Evolutionary conservation across 2,888 invertebrate species (phyloP).

Genomic region (Lithophane semibrunnea): DNA sequence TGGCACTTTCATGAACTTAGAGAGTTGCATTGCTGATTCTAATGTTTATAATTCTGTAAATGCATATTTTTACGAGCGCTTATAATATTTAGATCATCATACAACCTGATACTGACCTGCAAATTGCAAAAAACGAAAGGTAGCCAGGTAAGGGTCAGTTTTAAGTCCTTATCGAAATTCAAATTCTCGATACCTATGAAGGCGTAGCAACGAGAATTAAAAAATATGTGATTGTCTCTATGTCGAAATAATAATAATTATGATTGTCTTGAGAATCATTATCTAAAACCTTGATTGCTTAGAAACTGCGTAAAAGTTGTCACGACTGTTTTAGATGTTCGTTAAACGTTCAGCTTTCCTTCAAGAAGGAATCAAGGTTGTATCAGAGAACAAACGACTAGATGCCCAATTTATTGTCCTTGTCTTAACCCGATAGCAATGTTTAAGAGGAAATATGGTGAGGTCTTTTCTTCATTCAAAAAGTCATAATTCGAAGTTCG

Average conservation of each 20-base stretch:
- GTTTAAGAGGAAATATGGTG: background rate
- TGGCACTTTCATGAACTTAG: too few relatives aligned
- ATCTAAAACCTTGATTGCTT: background rate
- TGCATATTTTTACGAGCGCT: too few relatives aligned
- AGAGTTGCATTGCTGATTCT: too few relatives aligned
- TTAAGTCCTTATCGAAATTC: slow-evolving; percentile 18
- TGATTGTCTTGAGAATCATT: background rate
- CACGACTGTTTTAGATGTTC: background rate
- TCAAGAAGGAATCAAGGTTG: background rate
- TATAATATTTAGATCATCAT: too few relatives aligned
- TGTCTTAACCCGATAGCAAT: background rate
- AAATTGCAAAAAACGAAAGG: too few relatives aligned
- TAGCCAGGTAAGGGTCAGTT: slow-evolving; percentile 12
- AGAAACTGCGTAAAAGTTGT: background rate
- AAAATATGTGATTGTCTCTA: slow-evolving; percentile 3
- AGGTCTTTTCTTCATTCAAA: too few relatives aligned
- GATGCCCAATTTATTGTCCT: background rate
- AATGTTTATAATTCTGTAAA: too few relatives aligned
- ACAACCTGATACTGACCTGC: too few relatives aligned
- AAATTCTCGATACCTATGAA: slow-evolving; percentile 12
- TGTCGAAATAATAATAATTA: background rate
- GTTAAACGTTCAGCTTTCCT: background rate
- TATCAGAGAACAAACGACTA: background rate
- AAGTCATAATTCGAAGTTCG: too few relatives aligned
- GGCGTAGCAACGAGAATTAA: background rate